These are phyloP conservation scores for Teleiodes luculella DNA, from an alignment of 2,888 invertebrate genomes.

Conservation along the genomic window DNA sequence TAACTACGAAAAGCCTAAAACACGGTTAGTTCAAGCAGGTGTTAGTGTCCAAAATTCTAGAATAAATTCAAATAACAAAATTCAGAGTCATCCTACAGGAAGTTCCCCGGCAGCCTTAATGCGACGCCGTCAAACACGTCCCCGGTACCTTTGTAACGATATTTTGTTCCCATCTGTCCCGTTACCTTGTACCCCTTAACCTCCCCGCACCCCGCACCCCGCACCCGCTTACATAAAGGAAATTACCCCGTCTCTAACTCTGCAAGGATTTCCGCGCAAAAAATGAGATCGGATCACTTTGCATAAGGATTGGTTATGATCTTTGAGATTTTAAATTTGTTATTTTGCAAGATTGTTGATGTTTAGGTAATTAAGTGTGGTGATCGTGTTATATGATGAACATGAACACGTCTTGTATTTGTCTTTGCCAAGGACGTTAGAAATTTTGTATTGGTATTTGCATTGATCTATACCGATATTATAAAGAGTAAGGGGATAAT, in stretches of 20 bases:
- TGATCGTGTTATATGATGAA: too few species aligned
- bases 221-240: conserved; percentile 48
- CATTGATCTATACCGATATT: too few species aligned
- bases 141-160: conserved; percentile 51
- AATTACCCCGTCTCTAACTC: conserved; percentile 41
- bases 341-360: background rate
- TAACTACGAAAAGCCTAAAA: too few species aligned
- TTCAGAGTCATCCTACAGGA: conserved; percentile 25
- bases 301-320: conserved; percentile 5
- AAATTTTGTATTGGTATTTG: too few species aligned
- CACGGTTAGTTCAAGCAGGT: too few species aligned
- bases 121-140: conserved; percentile 30
- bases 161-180: conserved; percentile 47
- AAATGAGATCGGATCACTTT: conserved; percentile 9
- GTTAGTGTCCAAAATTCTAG: too few species aligned
- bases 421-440: too few species aligned
- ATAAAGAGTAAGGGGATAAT: too few species aligned
- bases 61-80: too few species aligned
- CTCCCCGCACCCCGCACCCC: conserved; percentile 12
- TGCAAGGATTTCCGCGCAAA: conserved; percentile 11
- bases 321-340: conserved; percentile 1
- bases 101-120: conserved; percentile 28
- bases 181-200: background rate
- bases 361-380: background rate
- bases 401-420: too few species aligned